phyloP scores from a whole-genome alignment of 2,113 vertebrate species.

The Mesoclemmys tuberculata region DNA sequence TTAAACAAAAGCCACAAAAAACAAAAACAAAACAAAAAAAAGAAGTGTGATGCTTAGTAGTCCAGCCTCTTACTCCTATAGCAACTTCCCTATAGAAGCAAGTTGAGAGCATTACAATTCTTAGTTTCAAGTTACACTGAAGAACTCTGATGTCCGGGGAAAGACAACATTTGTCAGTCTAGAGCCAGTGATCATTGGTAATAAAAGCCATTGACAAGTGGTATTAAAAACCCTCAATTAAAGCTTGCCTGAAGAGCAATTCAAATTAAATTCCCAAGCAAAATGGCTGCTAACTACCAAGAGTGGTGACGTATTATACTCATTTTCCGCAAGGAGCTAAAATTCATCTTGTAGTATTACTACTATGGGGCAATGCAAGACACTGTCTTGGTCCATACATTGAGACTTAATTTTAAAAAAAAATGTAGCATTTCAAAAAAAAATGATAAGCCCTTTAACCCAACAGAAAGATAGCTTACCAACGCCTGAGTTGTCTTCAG shows the following conservation, averaged over 20 bases:
- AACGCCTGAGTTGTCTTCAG: background rate
- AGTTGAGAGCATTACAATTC: background rate
- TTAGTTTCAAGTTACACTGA: background rate
- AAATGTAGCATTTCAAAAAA: too few species aligned
- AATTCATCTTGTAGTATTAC: background rate
- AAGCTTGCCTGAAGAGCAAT: background rate
- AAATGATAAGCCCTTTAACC: background rate
- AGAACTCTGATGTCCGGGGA: background rate
- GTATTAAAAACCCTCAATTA: background rate
- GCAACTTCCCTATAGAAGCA: too few species aligned
- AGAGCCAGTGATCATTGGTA: background rate
- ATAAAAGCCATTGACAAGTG: background rate
- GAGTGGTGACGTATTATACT: background rate
- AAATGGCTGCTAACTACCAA: background rate
- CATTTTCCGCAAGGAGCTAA: background rate
- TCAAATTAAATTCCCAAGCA: conserved; percentile 1
- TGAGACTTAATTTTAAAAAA: too few species aligned
- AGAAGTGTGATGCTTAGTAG: background rate
- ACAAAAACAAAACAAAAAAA: too few species aligned
- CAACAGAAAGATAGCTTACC: background rate
- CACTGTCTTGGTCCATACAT: background rate
- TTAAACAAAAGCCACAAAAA: too few species aligned
- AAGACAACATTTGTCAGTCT: background rate
- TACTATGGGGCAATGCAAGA: background rate
- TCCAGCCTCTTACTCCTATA: background rate